These are phyloP conservation scores for Dermatophagoides farinae DNA, from an alignment of 1,140 invertebrate species.

Conservation along the genomic window DNA sequence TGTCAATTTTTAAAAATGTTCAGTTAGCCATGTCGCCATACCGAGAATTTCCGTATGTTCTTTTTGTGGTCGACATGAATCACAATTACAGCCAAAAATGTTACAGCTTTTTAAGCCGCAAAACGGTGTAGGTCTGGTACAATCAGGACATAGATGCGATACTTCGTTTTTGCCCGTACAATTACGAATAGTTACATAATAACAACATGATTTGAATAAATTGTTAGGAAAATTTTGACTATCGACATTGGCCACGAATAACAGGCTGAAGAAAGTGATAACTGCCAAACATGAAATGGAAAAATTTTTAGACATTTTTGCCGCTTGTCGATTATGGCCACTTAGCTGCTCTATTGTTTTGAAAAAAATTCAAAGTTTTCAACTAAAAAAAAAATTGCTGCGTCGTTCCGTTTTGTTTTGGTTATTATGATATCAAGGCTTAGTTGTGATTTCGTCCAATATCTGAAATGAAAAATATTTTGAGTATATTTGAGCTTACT, in stretches of 20 bases:
- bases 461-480: too few relatives aligned
- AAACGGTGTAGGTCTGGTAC: constrained; percentile 4
- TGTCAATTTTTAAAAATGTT: background rate
- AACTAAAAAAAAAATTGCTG: too few relatives aligned
- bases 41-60: background rate
- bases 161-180: background rate
- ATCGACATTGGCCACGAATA: background rate
- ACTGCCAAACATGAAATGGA: too few relatives aligned
- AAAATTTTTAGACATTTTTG: too few relatives aligned
- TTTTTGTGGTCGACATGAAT: constrained; percentile 2
- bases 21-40: background rate
- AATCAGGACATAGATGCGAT: constrained; percentile 8
- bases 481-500: too few relatives aligned
- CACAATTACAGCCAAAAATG: constrained; percentile 14
- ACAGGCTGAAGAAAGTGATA: background rate
- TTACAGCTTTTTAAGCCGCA: constrained; percentile 7
- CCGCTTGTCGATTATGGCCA: too few relatives aligned
- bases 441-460: too few relatives aligned
- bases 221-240: background rate
- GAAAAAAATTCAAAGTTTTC: too few relatives aligned
- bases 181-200: constrained; percentile 2
- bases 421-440: too few relatives aligned
- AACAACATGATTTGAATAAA: background rate
- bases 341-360: too few relatives aligned
- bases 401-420: too few relatives aligned